These are phyloP conservation scores for Tetragonula carbonaria DNA, from an alignment of 2,888 invertebrate genomes.

Conservation along the genomic window DNA sequence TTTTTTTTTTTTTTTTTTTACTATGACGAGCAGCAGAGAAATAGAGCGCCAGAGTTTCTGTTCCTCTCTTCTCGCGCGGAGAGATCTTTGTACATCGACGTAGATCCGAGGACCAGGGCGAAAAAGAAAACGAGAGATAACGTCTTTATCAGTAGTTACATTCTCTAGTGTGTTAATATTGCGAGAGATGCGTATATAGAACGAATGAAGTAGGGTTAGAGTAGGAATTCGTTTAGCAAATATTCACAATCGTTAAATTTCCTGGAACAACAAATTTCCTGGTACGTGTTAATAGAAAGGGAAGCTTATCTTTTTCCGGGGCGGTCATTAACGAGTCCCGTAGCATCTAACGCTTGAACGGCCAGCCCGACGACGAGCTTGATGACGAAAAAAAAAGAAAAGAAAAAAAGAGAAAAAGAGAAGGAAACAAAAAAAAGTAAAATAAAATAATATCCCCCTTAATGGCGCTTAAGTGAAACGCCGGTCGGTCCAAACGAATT, in stretches of 20 bases:
- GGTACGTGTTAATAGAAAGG: slow-evolving; percentile 55
- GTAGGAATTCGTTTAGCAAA: slow-evolving; percentile 43
- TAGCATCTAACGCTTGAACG: slow-evolving; percentile 53
- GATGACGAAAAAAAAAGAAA: slow-evolving; percentile 64
- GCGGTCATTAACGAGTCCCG: slow-evolving; percentile 64
- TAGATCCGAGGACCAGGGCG: not conserved
- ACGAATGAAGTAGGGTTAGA: not conserved
- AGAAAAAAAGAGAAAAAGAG: too few species aligned
- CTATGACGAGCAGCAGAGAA: slow-evolving; percentile 4
- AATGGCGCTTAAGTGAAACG: slow-evolving; percentile 71
- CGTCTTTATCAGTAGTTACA: slow-evolving; percentile 9
- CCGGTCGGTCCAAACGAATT: slow-evolving; percentile 61
- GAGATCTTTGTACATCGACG: not conserved
- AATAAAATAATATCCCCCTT: slow-evolving; percentile 69
- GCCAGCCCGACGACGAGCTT: slow-evolving; percentile 46
- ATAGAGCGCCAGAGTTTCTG: not conserved
- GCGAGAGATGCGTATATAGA: not conserved
- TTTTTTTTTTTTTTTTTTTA: not conserved
- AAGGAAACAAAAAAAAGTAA: slow-evolving; percentile 43
- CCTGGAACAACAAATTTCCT: slow-evolving; percentile 30
- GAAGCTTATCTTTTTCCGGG: slow-evolving; percentile 57
- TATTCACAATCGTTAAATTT: slow-evolving; percentile 53
- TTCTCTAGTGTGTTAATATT: slow-evolving; percentile 21
- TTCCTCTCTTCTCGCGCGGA: not conserved
- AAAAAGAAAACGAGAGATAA: not conserved